A percentile compares a stretch with the other conserved stretches of the same genome.
Evolutionary conservation across 2,113 vertebrate genomes (phyloP).

Genomic region (Aleadryas rufinucha): DNA sequence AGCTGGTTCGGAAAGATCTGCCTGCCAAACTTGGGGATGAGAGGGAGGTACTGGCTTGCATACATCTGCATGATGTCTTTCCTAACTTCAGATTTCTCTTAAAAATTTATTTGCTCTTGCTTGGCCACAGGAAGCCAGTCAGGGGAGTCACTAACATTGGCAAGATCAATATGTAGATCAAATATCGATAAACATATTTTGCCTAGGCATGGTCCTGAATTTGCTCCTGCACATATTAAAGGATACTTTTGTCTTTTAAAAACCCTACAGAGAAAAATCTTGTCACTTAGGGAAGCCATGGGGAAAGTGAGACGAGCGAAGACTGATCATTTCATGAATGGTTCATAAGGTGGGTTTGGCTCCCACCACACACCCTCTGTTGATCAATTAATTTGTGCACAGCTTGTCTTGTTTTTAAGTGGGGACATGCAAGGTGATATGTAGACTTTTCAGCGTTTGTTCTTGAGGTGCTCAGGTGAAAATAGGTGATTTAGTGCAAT

Average conservation of each 20-base stretch:
- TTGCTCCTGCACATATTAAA: background rate
- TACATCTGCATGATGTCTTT: background rate
- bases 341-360: background rate
- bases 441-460: background rate
- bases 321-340: background rate
- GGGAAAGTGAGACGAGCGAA: background rate
- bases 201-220: background rate
- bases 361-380: background rate
- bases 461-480: background rate
- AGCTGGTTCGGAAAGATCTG: background rate
- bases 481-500: background rate
- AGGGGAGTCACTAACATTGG: background rate
- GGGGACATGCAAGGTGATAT: background rate
- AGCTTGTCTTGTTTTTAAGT: background rate
- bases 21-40: background rate
- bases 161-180: background rate
- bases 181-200: background rate
- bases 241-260: background rate
- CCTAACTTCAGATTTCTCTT: background rate
- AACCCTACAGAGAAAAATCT: background rate
- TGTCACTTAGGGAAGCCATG: background rate
- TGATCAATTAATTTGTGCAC: background rate
- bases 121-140: background rate
- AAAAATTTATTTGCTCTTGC: background rate
- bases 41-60: background rate